Base-by-base conservation (phyloP, 2,888 invertebrate species). In the Conistra vaccinii region DNA sequence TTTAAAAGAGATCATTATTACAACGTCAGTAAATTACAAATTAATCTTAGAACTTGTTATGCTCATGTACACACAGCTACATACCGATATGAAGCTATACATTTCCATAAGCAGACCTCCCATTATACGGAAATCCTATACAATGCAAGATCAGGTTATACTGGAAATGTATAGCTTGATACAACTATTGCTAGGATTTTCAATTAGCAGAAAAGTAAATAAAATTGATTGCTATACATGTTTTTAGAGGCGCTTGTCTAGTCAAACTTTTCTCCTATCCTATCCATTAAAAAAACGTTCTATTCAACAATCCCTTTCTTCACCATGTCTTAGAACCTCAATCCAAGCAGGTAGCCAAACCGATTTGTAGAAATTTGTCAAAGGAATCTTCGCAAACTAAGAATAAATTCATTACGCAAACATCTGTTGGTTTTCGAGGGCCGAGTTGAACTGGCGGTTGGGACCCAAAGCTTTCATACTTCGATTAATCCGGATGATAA, bases 401-500 rank as follows among this genome's bases (percentile, higher is more conserved):
- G 78, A 79, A 76, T 85, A 78, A 84, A 88, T 80, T 87, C 84
- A 87, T 87, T 91, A 84, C 81, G 85, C 81, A 91, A 91, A 92
- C 89, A 91, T 89, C 85, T 89, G 87, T 85, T 86, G 87, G 87
- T 93, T 94, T 93, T 92, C 90, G 91, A 91, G 90, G 88, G 84
- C 81, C 78, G 79, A 92, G 92, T 69, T 62, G 67, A 94, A 93
- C 86, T 90, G 91, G 92, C 91, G 92, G 92, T 90, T 85, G 92
- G 90, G 89, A 90, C 93, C 92, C 92, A 90, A 93, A 91, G 91
- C 91, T 86, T 92, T 92, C 92, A 91, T 91, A 90, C 90, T 87
- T 88, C 90, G 95, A 95, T 95, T 95, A 95, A 94, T 92, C 93
- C 94, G 83, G 66, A 87, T 87, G 96, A 96, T 96, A 96, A 95